Evolutionary conservation across 2,888 invertebrate species (phyloP).

Genomic region (Hirtodrosophila alboralis): DNA sequence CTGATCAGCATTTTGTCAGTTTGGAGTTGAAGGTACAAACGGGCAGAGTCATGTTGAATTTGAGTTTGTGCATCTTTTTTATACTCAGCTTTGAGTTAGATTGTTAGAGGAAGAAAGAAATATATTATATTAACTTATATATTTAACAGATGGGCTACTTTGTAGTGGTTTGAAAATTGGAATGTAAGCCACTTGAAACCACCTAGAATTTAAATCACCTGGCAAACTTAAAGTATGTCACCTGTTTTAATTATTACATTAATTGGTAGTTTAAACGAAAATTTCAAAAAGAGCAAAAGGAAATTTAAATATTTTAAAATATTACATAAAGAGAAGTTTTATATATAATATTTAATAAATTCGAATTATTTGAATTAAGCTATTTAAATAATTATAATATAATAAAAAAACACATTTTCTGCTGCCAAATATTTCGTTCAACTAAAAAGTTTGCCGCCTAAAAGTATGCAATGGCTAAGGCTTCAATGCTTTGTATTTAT

Average conservation of each 20-base stretch:
- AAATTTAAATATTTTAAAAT: conserved; percentile 41
- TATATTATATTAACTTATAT: neutral
- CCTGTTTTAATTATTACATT: conserved; percentile 44
- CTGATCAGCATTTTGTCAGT: conserved; percentile 26
- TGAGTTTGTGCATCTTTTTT: conserved; percentile 27
- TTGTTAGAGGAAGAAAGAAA: too few relatives aligned
- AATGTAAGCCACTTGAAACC: too few relatives aligned
- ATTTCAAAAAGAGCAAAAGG: conserved; percentile 36
- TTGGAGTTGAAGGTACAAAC: conserved; percentile 11
- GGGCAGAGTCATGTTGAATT: conserved; percentile 21
- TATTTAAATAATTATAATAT: too few relatives aligned
- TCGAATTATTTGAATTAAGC: too few relatives aligned
- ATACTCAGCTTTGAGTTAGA: conserved; percentile 12
- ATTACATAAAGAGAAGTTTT: too few relatives aligned
- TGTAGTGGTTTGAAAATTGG: conserved; percentile 37
- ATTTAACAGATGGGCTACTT: conserved; percentile 43
- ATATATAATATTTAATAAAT: too few relatives aligned
- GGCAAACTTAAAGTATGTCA: conserved; percentile 40
- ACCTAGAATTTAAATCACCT: too few relatives aligned
- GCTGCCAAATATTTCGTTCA: neutral
- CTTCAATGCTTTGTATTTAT: neutral
- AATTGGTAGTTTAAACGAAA: conserved; percentile 31
- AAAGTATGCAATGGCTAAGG: conserved; percentile 33
- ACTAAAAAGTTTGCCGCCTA: conserved; percentile 11
- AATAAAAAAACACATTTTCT: too few relatives aligned